Evolutionary conservation across 2,797 vertebrate species (phyloP), one percentile per base, ranked within the genome.

Genomic region (Etheostoma nigrum): DNA sequence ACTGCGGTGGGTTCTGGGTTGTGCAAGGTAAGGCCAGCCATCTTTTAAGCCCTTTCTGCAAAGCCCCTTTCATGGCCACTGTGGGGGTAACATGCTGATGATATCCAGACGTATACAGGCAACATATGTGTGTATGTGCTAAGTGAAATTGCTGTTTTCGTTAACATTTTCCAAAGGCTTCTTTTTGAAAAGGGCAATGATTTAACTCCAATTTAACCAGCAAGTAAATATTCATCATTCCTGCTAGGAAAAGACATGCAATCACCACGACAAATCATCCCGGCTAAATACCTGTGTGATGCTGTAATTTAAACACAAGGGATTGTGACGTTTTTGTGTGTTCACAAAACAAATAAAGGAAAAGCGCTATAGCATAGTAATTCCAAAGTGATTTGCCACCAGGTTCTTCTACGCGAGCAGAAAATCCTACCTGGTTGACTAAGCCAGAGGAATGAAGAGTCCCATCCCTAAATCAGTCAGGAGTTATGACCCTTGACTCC

Each of bases 1-100:
- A 65, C 73, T 58, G 78, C 12, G 58, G 76, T 78, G 75, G 81
- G 81, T 81, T 80, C 78, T 74, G 84, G 84, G 84, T 84, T 87
- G 72, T 71, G 72, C 23, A 63, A 86, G 83, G 84, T 84, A 75
- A 86, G 79, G 76, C 57, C 83, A 77, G 71, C 73, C 71, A 61
- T 73, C 74, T 55, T 64, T 48, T 59, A 77, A 83, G 74, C 85
- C 73, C 86, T 71, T 81, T 74, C 72, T 81, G 78, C 76, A 75
- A 78, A 88, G 79, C 68, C 36, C 36, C 77, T 77, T 73, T 74
- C 60, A 60, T 53, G 58, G 76, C 63, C 76, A 15, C 58, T 47
- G 71, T 67, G 58, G 55, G 36, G 27, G 67, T 70, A 67, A 82
- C 67, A 30, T 23, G 42, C n/a, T 77, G 79, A 79, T 33, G 63